Evolutionary conservation across 2,113 vertebrate species (phyloP).

Genomic region (Strix uralensis): DNA sequence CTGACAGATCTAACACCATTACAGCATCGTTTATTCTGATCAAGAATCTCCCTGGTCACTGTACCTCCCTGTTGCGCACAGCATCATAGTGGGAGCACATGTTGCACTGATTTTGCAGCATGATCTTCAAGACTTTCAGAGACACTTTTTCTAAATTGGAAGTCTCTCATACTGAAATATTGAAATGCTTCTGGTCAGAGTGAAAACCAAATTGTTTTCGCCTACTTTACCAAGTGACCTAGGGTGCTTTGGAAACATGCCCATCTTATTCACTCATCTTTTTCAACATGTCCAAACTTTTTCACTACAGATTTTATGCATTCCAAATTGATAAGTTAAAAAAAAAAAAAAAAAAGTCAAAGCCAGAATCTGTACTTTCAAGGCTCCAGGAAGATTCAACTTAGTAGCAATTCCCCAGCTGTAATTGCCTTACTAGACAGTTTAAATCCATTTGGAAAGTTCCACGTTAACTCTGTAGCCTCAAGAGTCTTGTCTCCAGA

Average conservation of each 20-base stretch:
- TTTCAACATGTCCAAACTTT: background rate
- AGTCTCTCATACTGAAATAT: background rate
- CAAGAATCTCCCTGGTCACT: background rate
- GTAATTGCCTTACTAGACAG: background rate
- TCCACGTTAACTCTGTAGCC: background rate
- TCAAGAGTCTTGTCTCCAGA: background rate
- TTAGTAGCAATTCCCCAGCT: background rate
- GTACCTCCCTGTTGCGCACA: background rate
- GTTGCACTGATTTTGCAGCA: background rate
- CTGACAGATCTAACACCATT: background rate
- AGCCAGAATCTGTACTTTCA: background rate
- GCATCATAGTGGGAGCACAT: background rate
- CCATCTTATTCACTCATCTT: background rate
- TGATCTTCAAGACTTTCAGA: background rate
- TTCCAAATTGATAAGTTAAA: background rate
- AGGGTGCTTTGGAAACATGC: background rate
- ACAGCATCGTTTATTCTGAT: background rate
- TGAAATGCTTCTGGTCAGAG: background rate
- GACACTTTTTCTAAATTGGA: background rate
- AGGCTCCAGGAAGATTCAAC: background rate
- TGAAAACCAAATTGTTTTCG: background rate
- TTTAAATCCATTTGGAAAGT: slow-evolving; percentile 31
- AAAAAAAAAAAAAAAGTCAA: background rate
- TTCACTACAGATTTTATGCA: background rate
- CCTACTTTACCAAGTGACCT: background rate